Conservation (phyloP, 2,888 invertebrate genomes). For the Anodontia alba region DNA sequence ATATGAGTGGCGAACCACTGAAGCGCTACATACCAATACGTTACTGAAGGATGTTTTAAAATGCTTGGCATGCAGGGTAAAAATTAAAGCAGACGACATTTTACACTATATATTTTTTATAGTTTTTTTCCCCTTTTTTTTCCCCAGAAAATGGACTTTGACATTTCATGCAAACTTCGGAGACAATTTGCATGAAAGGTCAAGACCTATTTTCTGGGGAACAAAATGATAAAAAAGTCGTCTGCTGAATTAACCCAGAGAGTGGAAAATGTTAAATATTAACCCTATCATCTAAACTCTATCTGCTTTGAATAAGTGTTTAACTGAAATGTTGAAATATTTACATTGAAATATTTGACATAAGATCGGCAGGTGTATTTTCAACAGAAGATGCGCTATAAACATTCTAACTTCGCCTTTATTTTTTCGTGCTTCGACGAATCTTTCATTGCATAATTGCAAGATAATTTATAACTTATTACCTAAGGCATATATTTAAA, state of each 20-base stretch:
- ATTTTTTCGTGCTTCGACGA: not conserved
- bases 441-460: constrained; percentile 1
- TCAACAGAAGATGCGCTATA: not conserved
- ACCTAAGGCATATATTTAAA: constrained; percentile 3
- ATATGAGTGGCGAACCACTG: not conserved
- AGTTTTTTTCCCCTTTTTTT: too few relatives aligned
- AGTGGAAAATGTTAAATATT: too few relatives aligned
- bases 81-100: too few relatives aligned
- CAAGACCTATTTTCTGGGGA: too few relatives aligned
- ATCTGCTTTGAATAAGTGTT: constrained; percentile 12
- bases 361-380: constrained; percentile 13
- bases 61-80: too few relatives aligned
- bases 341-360: constrained; percentile 13
- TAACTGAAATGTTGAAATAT: constrained; percentile 11
- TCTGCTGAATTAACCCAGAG: too few relatives aligned
- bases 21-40: not conserved
- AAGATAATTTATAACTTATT: constrained; percentile 15
- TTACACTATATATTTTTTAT: too few relatives aligned
- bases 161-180: too few relatives aligned
- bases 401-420: not conserved
- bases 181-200: too few relatives aligned
- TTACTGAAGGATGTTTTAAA: constrained; percentile 9
- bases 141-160: too few relatives aligned
- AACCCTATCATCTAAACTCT: constrained; percentile 13
- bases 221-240: too few relatives aligned